Conservation (phyloP, 1,140 invertebrate genomes). For the Zaprionus gabonicus region DNA sequence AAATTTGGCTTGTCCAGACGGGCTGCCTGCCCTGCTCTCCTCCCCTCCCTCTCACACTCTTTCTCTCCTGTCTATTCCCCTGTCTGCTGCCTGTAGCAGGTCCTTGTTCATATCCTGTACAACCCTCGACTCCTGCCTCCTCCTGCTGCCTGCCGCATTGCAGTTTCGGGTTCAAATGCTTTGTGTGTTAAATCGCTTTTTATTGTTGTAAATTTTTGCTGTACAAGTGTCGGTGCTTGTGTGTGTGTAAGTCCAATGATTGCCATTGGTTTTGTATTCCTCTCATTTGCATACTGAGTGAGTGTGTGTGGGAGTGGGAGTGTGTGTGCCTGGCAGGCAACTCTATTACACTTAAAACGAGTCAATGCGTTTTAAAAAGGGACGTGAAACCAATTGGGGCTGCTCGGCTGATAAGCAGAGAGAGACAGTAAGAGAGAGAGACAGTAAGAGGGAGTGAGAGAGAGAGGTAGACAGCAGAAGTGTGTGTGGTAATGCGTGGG, state of each 20-base stretch:
- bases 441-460: background rate
- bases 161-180: conserved; percentile 72
- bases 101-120: conserved; percentile 40
- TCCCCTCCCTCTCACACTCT: background rate
- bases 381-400: conserved; percentile 43
- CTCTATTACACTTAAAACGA: conserved; percentile 80
- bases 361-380: conserved; percentile 74
- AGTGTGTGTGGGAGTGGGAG: conserved; percentile 12
- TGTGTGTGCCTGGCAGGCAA: conserved; percentile 66
- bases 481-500: background rate
- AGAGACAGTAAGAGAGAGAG: background rate
- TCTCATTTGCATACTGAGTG: conserved; percentile 65
- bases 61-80: background rate
- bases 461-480: background rate
- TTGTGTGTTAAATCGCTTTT: conserved; percentile 74
- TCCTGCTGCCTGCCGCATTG: conserved; percentile 67
- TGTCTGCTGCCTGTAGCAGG: conserved; percentile 14
- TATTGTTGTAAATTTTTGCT: conserved; percentile 77
- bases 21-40: background rate
- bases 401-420: background rate
- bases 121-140: conserved; percentile 10
- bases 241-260: conserved; percentile 61
- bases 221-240: conserved; percentile 23
- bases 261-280: conserved; percentile 61
- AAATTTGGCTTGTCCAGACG: conserved; percentile 39